A percentile compares a stretch with the other conserved stretches of the same genome.
These are phyloP conservation scores for Ceratotherium simum DNA, from an alignment of 2,113 vertebrate species.

Conservation along the genomic window DNA sequence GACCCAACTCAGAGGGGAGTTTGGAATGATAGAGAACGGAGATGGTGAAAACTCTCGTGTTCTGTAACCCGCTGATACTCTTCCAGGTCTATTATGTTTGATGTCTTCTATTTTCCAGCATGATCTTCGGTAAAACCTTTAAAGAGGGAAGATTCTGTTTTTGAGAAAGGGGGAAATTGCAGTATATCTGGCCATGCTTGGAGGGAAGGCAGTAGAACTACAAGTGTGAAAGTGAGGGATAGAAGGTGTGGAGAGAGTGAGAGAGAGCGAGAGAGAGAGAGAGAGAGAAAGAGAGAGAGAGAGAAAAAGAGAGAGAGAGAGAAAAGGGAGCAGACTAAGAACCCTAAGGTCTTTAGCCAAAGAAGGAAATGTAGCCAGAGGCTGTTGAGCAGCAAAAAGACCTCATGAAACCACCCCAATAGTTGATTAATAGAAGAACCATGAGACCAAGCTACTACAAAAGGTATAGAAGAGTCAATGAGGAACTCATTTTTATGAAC, in stretches of 20 bases:
- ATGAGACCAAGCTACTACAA: background rate
- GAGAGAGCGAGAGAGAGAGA: no score
- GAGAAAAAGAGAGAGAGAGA: no score
- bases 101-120: background rate
- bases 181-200: background rate
- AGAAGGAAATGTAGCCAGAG: background rate
- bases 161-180: background rate
- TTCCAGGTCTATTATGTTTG: background rate
- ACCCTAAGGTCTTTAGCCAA: background rate
- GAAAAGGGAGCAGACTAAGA: background rate
- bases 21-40: conserved; percentile 13
- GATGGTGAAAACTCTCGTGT: background rate
- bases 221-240: background rate
- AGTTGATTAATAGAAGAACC: background rate
- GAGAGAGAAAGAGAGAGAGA: background rate
- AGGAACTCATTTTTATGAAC: background rate
- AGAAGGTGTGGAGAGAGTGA: background rate
- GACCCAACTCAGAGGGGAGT: background rate
- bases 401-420: background rate
- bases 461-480: background rate
- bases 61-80: background rate
- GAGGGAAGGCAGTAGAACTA: background rate
- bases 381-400: background rate
- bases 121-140: background rate
- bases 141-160: background rate